Evolutionary conservation across 2,888 invertebrate species (phyloP), one percentile per base, ranked within the genome.

Genomic region (Heliconius erato): DNA sequence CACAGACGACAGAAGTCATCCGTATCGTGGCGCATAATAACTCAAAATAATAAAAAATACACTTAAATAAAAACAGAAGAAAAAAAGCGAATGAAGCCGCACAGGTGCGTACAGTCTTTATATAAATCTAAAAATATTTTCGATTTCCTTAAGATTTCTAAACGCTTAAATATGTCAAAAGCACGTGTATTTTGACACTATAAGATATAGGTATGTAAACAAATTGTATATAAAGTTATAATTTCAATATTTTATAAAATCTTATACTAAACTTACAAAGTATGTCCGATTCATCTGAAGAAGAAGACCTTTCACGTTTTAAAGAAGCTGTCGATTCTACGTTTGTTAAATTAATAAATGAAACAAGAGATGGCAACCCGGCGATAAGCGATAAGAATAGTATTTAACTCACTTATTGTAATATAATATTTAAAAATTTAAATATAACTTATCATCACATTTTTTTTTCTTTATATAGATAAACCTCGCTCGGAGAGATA

Each of bases 291-390:
- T 94, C 95, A 40, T 95, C 96, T n/a, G 93, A 93, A 84, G 95
- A 95, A 12, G 95, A 95, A 88, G 96, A 96, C 88, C 87, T 95
- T 72, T 94, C 95, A 9, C 91, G 91, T 35, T 96, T 96, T 82
- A 91, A 88, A 88, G 97, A 97, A 88, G 96, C 95, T 7, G 92
- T 96, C 3, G 96, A 97, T 86, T 87, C 86, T 35, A 91, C 96
- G 63, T 96, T 97, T 86, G 92, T 88, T 11, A 91, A 91, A 82
- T 83, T 91, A 26, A 88, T 94, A 89, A 86, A 95, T 86, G 88
- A 94, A 91, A 89, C 91, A 82, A 85, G 90, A 89, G 90, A 92
- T 84, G 82, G 84, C 63, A 44, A 80, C 32, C 74, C 63, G 14
- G 14, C 5, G 16, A n/a, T 79, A 79, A 84, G 65, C n/a, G 40